These are phyloP conservation scores for Drosophila malerkotliana DNA, from an alignment of 1,140 invertebrate species.

Conservation along the genomic window DNA sequence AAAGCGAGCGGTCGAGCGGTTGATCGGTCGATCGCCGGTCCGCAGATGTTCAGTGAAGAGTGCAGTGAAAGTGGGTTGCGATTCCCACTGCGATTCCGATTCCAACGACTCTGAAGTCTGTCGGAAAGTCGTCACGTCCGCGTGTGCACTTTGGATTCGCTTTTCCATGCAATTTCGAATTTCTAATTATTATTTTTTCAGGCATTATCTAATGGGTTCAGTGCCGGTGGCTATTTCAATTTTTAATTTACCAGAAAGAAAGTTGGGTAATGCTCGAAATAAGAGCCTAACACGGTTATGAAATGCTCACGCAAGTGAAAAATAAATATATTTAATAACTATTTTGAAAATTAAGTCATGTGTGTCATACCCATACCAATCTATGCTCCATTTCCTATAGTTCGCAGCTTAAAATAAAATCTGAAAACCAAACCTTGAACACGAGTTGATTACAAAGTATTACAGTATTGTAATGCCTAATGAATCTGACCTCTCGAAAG, in stretches of 20 bases:
- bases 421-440: conserved; percentile 15
- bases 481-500: conserved; percentile 22
- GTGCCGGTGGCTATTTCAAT: conserved; percentile 49
- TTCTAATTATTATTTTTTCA: conserved; percentile 63
- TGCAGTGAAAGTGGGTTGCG: conserved; percentile 70
- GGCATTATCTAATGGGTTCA: conserved; percentile 61
- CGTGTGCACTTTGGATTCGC: conserved; percentile 53
- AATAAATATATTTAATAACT: background rate
- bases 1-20: conserved; percentile 35
- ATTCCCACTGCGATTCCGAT: conserved; percentile 1
- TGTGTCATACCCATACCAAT: background rate
- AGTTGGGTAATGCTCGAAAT: conserved; percentile 31
- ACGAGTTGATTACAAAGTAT: conserved; percentile 12
- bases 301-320: conserved; percentile 30
- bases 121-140: conserved; percentile 32
- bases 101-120: conserved; percentile 6
- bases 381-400: conserved; percentile 24
- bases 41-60: conserved; percentile 67
- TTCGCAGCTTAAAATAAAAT: background rate
- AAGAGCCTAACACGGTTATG: conserved; percentile 60
- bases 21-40: conserved; percentile 47
- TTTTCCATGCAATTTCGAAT: conserved; percentile 55
- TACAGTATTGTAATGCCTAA: background rate
- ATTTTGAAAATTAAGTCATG: conserved; percentile 12
- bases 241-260: conserved; percentile 58